These are phyloP conservation scores for Galerucella nymphaeae DNA, from an alignment of 2,888 invertebrate genomes.

Conservation along the genomic window DNA sequence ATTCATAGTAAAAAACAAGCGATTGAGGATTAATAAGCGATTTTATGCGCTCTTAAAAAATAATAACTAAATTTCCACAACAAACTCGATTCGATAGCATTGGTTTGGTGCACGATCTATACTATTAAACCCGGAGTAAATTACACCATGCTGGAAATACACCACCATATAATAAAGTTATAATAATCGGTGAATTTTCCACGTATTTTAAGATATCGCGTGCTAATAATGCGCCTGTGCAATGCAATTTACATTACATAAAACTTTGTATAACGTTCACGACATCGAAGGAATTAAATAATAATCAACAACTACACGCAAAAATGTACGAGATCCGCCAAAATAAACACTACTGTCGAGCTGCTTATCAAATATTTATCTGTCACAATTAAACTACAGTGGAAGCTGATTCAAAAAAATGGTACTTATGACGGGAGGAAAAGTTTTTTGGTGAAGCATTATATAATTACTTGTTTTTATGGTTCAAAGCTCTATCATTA, in stretches of 20 bases:
- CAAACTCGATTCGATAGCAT: not conserved
- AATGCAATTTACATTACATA: constrained; percentile 49
- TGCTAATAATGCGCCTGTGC: constrained; percentile 43
- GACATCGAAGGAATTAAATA: constrained; percentile 53
- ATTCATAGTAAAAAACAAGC: no score
- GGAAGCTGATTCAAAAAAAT: no score
- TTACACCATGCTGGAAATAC: constrained; percentile 36
- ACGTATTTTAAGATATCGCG: constrained; percentile 45
- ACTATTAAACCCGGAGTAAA: not conserved
- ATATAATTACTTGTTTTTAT: no score
- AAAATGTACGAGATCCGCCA: constrained; percentile 13
- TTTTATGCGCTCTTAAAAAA: not conserved
- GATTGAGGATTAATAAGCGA: no score
- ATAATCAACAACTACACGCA: constrained; percentile 47
- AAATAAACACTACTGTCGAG: no score
- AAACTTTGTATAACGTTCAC: constrained; percentile 48
- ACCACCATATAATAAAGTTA: constrained; percentile 43
- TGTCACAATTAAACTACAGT: no score
- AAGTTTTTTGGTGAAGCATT: no score
- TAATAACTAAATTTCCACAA: constrained; percentile 18
- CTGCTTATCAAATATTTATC: no score
- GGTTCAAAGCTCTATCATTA: no score
- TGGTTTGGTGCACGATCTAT: not conserved
- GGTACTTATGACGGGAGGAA: no score
- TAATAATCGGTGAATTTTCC: constrained; percentile 43